A percentile compares a stretch with the other conserved stretches of the same genome.
These are phyloP conservation scores for Lasioglossum zephyrum DNA, from an alignment of 2,888 invertebrate species.

Conservation along the genomic window DNA sequence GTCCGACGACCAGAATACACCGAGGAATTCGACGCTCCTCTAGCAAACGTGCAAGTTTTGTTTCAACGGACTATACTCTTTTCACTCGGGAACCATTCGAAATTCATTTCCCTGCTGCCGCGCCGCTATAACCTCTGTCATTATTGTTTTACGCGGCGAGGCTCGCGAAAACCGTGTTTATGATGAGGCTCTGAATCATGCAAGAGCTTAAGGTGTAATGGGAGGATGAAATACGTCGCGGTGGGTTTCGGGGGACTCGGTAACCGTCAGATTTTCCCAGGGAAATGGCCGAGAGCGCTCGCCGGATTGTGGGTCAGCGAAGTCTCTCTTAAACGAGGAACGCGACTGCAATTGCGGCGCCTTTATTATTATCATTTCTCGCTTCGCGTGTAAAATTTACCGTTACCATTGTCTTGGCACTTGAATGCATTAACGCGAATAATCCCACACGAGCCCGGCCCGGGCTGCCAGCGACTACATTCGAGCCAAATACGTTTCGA, in stretches of 20 bases:
- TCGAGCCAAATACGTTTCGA: background rate
- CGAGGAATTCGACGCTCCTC: background rate
- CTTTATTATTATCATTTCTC: constrained; percentile 13
- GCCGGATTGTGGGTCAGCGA: constrained; percentile 8
- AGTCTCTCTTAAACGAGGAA: constrained; percentile 9
- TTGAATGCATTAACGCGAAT: background rate
- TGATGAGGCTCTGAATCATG: constrained; percentile 32
- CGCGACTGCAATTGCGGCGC: constrained; percentile 4
- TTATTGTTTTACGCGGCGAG: constrained; percentile 30
- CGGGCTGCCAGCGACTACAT: background rate
- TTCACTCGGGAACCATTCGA: background rate
- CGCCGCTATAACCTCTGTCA: background rate
- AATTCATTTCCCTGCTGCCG: constrained; percentile 14
- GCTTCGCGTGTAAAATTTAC: background rate
- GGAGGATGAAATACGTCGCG: constrained; percentile 22
- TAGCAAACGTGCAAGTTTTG: background rate
- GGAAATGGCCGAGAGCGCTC: background rate
- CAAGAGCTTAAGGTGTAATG: constrained; percentile 31
- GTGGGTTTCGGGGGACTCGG: constrained; percentile 6
- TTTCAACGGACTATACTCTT: background rate
- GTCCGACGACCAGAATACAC: background rate
- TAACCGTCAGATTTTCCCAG: constrained; percentile 19
- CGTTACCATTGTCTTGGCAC: constrained; percentile 5
- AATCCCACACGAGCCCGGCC: background rate
- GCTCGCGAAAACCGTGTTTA: constrained; percentile 27